Evolutionary conservation across 2,113 vertebrate genomes (phyloP).

Genomic region (Ictidomys tridecemlineatus): DNA sequence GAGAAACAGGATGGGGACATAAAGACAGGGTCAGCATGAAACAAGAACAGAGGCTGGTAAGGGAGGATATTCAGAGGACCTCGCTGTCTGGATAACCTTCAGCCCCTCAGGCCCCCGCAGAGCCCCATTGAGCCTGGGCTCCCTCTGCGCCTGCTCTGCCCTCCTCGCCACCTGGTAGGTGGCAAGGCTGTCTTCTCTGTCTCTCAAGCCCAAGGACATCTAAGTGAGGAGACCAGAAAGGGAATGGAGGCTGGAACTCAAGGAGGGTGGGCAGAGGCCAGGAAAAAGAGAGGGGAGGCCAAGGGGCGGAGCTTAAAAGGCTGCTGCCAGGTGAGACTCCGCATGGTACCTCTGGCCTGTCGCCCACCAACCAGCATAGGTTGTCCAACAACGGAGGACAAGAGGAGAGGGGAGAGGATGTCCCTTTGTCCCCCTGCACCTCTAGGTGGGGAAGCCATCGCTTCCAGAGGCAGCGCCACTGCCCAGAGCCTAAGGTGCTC

Average conservation of each 20-base stretch:
- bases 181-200: background rate
- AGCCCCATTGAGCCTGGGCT: background rate
- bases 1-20: background rate
- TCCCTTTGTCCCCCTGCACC: too few relatives aligned
- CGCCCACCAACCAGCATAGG: background rate
- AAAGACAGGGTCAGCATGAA: background rate
- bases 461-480: background rate
- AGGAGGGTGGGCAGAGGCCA: background rate
- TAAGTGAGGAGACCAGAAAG: background rate
- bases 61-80: background rate
- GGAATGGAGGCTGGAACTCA: background rate
- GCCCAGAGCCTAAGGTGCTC: background rate
- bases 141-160: background rate
- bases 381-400: background rate
- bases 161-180: too few relatives aligned
- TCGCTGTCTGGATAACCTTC: background rate
- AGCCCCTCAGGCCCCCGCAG: background rate
- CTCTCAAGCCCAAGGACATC: background rate
- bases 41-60: background rate
- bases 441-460: background rate
- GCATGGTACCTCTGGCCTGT: background rate
- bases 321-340: background rate
- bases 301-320: background rate
- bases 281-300: background rate
- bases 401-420: background rate